Base-by-base conservation (phyloP, 1,140 invertebrate genomes). In the Fopius arisanus region DNA sequence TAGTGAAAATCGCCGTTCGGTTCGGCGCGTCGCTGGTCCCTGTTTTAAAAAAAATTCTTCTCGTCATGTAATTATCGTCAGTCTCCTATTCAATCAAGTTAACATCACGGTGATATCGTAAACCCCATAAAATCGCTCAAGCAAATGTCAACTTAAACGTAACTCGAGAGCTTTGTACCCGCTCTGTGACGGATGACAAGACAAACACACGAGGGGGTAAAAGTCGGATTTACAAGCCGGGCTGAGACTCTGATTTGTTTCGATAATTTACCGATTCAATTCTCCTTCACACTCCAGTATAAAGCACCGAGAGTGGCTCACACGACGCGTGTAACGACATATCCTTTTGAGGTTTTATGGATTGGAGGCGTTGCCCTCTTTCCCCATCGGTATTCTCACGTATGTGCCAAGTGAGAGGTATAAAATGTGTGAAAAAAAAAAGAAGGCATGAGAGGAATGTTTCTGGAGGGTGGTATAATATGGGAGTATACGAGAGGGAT, bases 231-330 rank as follows among this genome's bases (percentile, higher is more conserved):
- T 86, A 87, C 84, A 33, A 48, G n/a, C 62, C 78, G 74, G 79
- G 82, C 84, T 86, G 81, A 85, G 83, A 84, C 83, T 80, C 80
- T 87, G 85, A 87, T 87, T 86, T 86, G 85, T 87, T 86, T 86
- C 85, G 84, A 87, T 87, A 85, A 85, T 86, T 85, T 82, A 86
- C 82, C 83, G 84, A 86, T 87, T 86, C 83, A 75, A 68, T 65
- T 65, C 54, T 59, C 54, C 54, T 59, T 59, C 54, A 59, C 54
- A 26, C 54, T 12, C 33, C 14, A 6, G 43, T 48, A 48, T 48
- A 48, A 48, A 59, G 7, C 54, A 59, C 74, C 72, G 72, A 67
- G 28, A 51, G 73, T 67, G 9, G 51, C 43, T 48, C 43, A 67
- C 67, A 62, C 28, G 73, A 72, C 76, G 70, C 74, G 72, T 78